A percentile compares a stretch with the other conserved stretches of the same genome.
Evolutionary conservation across 2,113 vertebrate genomes (phyloP).

Genomic region (Rhinichthys klamathensis): DNA sequence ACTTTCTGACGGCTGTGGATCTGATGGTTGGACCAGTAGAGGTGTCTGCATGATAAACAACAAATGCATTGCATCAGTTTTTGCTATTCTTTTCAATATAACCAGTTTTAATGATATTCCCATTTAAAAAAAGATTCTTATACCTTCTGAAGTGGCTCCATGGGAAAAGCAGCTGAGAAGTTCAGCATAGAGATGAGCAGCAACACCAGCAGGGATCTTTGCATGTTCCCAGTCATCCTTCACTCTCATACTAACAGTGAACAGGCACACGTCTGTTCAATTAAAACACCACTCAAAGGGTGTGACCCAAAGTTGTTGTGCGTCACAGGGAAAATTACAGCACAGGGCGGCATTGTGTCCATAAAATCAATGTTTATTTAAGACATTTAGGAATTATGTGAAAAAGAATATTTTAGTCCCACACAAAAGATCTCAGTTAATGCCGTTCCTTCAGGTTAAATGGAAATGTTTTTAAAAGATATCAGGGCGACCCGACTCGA

Average conservation of each 20-base stretch:
- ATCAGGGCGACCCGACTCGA: background rate
- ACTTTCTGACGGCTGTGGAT: background rate
- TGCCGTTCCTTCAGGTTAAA: conserved; percentile 46
- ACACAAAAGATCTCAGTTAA: conserved; percentile 45
- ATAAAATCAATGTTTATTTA: conserved; percentile 54
- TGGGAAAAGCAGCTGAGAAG: conserved; percentile 27
- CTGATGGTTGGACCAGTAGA: conserved; percentile 4
- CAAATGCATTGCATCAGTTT: background rate
- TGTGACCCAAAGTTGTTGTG: background rate
- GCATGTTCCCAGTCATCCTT: conserved; percentile 42
- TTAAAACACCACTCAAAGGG: conserved; percentile 40
- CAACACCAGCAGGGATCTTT: conserved; percentile 27
- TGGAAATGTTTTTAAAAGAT: background rate
- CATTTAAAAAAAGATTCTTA: background rate
- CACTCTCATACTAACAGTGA: background rate
- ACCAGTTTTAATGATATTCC: background rate
- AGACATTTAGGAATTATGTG: conserved; percentile 44
- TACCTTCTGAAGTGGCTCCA: conserved; percentile 31
- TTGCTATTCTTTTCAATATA: background rate
- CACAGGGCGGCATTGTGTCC: background rate
- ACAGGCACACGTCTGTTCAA: background rate
- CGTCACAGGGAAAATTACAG: conserved; percentile 17
- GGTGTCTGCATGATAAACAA: conserved; percentile 8
- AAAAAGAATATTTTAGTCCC: conserved; percentile 36
- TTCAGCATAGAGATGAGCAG: conserved; percentile 36